A percentile compares a stretch with the other conserved stretches of the same genome.
Conservation (phyloP, 92 coral and sea anemone genomes). For the Zoanthus sociatus region DNA sequence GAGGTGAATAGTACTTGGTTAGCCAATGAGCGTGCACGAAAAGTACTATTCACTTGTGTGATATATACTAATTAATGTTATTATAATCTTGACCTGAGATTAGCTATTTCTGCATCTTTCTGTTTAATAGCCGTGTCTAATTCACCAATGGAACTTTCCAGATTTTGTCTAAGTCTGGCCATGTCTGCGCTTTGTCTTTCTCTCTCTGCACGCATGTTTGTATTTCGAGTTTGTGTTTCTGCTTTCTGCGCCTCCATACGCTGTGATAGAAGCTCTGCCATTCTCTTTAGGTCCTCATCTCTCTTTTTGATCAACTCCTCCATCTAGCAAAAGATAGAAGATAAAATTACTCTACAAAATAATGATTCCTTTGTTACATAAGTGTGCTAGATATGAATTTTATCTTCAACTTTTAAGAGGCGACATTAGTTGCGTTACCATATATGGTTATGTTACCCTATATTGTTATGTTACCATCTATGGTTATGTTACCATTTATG, state of each 20-base stretch:
- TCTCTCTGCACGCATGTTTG: slow-evolving; percentile 15
- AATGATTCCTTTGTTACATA: too few relatives aligned
- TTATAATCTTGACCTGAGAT: not conserved
- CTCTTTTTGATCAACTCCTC: not conserved
- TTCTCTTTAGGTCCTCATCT: slow-evolving; percentile 13
- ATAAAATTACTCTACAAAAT: too few relatives aligned
- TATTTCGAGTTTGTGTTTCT: not conserved
- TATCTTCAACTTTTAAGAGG: too few relatives aligned
- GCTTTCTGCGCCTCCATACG: slow-evolving; percentile 26
- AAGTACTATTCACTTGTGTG: too few relatives aligned
- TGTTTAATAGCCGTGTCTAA: slow-evolving; percentile 26
- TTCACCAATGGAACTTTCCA: slow-evolving; percentile 24
- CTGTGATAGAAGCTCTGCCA: slow-evolving; percentile 8
- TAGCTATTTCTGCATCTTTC: slow-evolving; percentile 19
- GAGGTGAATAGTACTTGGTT: too few relatives aligned
- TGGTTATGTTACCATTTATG: too few relatives aligned
- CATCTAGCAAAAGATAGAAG: slow-evolving; percentile 3
- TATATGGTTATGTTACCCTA: too few relatives aligned
- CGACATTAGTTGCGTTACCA: too few relatives aligned
- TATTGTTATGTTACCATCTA: too few relatives aligned
- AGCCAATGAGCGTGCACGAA: too few relatives aligned
- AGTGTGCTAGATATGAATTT: too few relatives aligned
- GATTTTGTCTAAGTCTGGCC: slow-evolving; percentile 8
- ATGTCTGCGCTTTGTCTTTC: slow-evolving; percentile 4
- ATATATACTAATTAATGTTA: not conserved